Base-by-base conservation (phyloP, 2,797 vertebrate species). In the Schizopygopsis malacanthus region DNA sequence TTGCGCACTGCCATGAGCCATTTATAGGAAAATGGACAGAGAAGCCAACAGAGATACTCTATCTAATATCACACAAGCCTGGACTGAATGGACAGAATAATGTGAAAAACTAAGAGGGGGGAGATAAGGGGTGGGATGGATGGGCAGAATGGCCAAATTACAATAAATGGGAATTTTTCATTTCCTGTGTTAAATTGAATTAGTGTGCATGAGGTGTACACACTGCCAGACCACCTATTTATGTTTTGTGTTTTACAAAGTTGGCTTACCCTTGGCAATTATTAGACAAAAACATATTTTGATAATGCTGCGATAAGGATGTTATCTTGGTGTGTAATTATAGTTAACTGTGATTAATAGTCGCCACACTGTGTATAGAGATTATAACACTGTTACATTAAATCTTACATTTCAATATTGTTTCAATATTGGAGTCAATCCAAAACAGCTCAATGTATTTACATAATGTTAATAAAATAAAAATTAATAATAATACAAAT, bases 141-240 rank as follows among this genome's bases (percentile, higher is more conserved):
- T 81, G 41, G 86, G 81, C 71, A 59, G 54, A 85, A 72, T 86
- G 81, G 79, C 84, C 91, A 70, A 94, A 94, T 94, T 94, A 93
- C 90, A 92, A 93, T 83, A 93, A 94, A 95, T 92, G 87, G 91
- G 93, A 93, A 93, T 93, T 90, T 93, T 92, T 93, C 47, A 93
- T 94, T 93, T 94, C 91, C 89, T 85, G 87, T 89, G 89, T 81
- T 89, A 93, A 92, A 94, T 91, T 94, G 91, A 91, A 92, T 93
- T 89, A 91, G 92, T 90, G 91, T 91, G 91, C 90, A 25, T 0
- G 43, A 89, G 88, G 90, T 93, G 43, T 67, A 56, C 90, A 50
- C 88, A 91, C 92, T 92, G 92, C 90, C 91, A 91, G 89, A 92
- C 90, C 92, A 92, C 92, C 89, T 90, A 89, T 94, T 92, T 91